Base-by-base conservation (phyloP, 2,888 invertebrate genomes). In the Lingula anatina region DNA sequence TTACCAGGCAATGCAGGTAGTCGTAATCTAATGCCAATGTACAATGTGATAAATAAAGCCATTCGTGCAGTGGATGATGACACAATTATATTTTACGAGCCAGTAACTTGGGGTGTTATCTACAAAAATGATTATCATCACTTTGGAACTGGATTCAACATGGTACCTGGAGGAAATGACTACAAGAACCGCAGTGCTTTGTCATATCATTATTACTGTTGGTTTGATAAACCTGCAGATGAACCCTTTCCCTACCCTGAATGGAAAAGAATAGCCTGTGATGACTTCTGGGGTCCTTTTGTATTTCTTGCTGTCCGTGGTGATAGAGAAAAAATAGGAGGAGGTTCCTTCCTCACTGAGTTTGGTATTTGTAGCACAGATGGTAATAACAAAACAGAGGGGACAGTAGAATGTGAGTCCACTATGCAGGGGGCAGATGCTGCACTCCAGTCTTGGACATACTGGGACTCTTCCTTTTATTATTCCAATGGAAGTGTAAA, bases 181-280 rank as follows among this genome's bases (percentile, higher is more conserved):
- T 57, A 54, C 39, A 23, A 15, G 1, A 53, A 61, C 36, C 41
- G 46, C 7, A 55, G 54, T 28, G 65, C 60, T 2, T 43, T 68
- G 12, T 59, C 64, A 5, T 67, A 59, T 49, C 68, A 68, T 46
- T 65, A 65, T 42, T 68, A 68, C 51, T 68, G 68, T 41, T 68
- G 64, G 64, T 18, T 66, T 4, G 40, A 67, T 5, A 31, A 40
- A 18, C 39, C 28, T 21, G 44, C 31, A 7, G 46, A 50, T 5
- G 25, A 26, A 2, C 42, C 47, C 15, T 38, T 31, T 12, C 40
- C 43, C 12, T 60, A 53, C 38, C 53, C 60, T 1, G 9, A 40
- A 7, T 52, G 51, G 23, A 44, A 59, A 26, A 31, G 50, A 21
- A 21, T 49, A 9, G 5, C 63, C 7, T 68, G 68, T 48, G 65